phyloP scores from a whole-genome alignment of 2,797 vertebrate genomes.

The Caiman crocodilus region DNA sequence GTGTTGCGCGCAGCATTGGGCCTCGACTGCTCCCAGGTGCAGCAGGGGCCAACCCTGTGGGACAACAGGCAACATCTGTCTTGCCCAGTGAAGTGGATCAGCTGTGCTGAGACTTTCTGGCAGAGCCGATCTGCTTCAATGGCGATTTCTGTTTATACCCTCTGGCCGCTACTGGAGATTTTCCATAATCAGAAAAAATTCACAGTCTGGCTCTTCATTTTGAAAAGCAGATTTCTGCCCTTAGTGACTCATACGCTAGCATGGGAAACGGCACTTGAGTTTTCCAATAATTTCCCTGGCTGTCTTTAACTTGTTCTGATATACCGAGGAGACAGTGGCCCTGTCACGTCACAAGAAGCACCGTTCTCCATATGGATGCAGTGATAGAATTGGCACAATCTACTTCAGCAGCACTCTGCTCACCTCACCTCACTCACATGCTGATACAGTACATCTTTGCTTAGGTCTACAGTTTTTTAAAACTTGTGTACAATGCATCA shows the following conservation, averaged over 20 bases:
- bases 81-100: no score
- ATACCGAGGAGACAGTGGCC: fast-evolving
- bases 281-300: conserved; percentile 16
- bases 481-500: neutral
- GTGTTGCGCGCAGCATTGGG: no score
- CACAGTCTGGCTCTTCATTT: conserved; percentile 5
- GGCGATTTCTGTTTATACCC: no score
- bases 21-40: no score
- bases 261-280: conserved; percentile 15
- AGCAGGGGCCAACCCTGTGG: no score
- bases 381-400: neutral
- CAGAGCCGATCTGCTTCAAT: no score
- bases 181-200: neutral
- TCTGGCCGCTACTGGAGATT: neutral
- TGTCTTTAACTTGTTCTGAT: neutral
- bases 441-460: conserved; percentile 18
- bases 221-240: neutral
- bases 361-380: neutral
- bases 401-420: neutral
- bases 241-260: neutral
- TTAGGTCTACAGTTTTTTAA: conserved; percentile 30
- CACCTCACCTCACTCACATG: neutral
- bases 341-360: neutral
- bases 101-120: no score
- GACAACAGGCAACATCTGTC: no score